Conservation (phyloP, 2,113 vertebrate genomes). For the Rhadina sibilatrix region DNA sequence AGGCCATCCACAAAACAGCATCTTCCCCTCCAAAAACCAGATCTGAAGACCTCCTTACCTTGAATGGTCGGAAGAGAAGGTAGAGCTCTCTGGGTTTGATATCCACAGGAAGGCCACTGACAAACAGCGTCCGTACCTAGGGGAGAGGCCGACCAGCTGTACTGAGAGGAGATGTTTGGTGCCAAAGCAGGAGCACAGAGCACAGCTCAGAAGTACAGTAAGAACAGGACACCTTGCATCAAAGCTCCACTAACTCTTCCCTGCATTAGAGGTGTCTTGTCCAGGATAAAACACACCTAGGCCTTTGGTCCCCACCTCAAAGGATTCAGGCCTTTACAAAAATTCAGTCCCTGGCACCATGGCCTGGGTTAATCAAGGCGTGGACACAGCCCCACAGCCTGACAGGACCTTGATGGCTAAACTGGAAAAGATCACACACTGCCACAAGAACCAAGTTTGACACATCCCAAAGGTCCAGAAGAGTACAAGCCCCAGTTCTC, state of each 20-base stretch:
- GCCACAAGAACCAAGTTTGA: neutral
- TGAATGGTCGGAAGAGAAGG: slow-evolving; percentile 95
- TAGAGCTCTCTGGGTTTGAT: slow-evolving; percentile 98
- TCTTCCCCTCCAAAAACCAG: neutral
- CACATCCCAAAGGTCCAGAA: neutral
- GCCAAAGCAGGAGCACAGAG: neutral
- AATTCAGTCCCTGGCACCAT: neutral
- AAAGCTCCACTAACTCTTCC: neutral
- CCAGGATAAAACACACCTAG: neutral
- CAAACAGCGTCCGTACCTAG: slow-evolving; percentile 92
- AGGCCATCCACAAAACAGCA: neutral
- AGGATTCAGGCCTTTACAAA: neutral
- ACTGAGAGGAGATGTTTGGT: neutral
- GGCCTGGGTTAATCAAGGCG: neutral
- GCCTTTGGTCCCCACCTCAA: neutral
- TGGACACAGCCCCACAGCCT: neutral
- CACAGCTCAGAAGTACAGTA: neutral
- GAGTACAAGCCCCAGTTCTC: neutral
- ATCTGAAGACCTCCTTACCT: slow-evolving; percentile 72
- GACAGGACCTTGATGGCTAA: neutral
- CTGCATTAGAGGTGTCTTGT: accelerated
- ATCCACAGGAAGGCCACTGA: slow-evolving; percentile 95
- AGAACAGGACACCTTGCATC: neutral
- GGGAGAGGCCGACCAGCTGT: neutral
- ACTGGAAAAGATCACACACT: too few species aligned